phyloP scores from a whole-genome alignment of 2,888 invertebrate species.

The Pyrrhosoma nymphula region DNA sequence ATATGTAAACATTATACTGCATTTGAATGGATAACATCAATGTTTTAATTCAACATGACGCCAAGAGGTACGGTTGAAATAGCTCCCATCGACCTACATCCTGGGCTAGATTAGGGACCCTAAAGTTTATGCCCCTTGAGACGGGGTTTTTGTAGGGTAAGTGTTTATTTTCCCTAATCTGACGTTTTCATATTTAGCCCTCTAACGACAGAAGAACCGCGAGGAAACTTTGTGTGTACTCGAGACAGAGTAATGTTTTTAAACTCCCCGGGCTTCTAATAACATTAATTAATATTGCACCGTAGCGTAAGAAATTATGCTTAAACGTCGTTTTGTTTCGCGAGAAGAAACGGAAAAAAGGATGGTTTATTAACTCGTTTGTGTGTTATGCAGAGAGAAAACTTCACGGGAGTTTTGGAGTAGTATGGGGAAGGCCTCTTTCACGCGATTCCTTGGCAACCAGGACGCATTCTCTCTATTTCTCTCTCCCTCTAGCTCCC shows the following conservation, averaged over 20 bases:
- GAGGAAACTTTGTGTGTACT: background rate
- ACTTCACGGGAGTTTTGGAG: conserved; percentile 19
- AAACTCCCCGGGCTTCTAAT: background rate
- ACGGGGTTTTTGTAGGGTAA: background rate
- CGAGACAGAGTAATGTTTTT: background rate
- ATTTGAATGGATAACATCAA: no score
- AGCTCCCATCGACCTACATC: background rate
- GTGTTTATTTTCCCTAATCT: conserved; percentile 23
- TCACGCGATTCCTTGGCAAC: conserved; percentile 8
- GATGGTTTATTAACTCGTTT: background rate
- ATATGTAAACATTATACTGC: no score
- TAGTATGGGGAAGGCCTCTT: background rate
- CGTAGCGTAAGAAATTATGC: conserved; percentile 5
- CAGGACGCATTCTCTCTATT: background rate
- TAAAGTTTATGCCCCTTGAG: background rate
- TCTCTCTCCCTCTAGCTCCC: background rate
- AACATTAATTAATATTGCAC: conserved; percentile 32
- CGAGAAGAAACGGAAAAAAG: background rate
- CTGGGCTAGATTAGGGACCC: background rate
- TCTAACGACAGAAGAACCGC: background rate
- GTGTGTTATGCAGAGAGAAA: conserved; percentile 14
- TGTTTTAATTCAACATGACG: no score
- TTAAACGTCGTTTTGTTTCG: background rate
- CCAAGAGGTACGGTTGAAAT: background rate
- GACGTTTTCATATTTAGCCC: background rate